Evolutionary conservation across 2,113 vertebrate species (phyloP).

Genomic region (Hydrochoerus hydrochaeris): DNA sequence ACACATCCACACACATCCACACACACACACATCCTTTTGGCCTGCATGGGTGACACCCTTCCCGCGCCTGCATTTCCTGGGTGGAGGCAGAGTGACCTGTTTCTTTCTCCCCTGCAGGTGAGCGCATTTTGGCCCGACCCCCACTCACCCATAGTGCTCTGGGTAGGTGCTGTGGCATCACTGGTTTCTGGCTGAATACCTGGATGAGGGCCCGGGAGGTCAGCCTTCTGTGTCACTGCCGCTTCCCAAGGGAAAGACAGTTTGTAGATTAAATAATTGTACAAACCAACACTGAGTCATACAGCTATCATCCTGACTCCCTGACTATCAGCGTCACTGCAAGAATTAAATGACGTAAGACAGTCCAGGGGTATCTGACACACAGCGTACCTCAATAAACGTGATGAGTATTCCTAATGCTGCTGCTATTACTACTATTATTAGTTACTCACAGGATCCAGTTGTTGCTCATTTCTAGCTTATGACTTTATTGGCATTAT

Average conservation of each 20-base stretch:
- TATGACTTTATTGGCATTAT: not conserved
- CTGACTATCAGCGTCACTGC: not conserved
- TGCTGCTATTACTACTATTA: not conserved
- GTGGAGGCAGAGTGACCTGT: not conserved
- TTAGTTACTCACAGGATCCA: not conserved
- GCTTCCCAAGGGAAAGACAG: not conserved
- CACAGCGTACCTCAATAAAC: not conserved
- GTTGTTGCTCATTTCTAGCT: not conserved
- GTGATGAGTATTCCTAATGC: not conserved
- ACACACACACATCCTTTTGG: no score
- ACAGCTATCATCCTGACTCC: not conserved
- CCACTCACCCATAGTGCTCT: not conserved
- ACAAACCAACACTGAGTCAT: not conserved
- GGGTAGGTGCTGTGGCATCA: not conserved
- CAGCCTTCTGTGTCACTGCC: not conserved
- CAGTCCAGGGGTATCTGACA: not conserved
- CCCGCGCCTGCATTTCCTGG: not conserved
- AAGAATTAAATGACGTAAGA: conserved; percentile 20
- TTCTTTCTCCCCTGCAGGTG: not conserved
- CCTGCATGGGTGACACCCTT: not conserved
- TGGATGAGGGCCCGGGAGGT: not conserved
- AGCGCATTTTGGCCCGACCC: not conserved
- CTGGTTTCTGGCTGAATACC: not conserved
- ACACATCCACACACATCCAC: no score
- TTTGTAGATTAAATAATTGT: not conserved